These are phyloP conservation scores for Phenganax stokvisi DNA, from an alignment of 92 coral and sea anemone species.

Conservation along the genomic window DNA sequence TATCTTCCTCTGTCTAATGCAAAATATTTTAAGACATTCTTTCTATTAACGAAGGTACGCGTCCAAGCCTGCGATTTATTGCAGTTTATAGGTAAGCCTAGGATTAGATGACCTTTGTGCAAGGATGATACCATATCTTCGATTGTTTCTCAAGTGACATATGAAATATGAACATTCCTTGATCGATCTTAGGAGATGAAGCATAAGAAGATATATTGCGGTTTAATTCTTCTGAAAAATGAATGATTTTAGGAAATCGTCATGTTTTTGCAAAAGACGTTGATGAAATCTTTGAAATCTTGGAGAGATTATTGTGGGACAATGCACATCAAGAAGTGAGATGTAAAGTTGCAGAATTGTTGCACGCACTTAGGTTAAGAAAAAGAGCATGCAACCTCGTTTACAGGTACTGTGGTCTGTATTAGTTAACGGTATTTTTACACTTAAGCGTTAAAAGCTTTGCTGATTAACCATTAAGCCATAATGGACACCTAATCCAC, in stretches of 20 bases:
- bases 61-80: conserved; percentile 85
- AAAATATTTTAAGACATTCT: neutral
- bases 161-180: neutral
- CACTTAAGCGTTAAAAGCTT: too few species aligned
- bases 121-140: too few species aligned
- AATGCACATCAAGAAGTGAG: conserved; percentile 88
- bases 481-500: neutral
- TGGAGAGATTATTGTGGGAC: conserved; percentile 84
- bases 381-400: conserved; percentile 70
- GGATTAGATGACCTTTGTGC: neutral
- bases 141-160: neutral
- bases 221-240: neutral
- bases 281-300: conserved; percentile 69
- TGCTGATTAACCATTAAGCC: neutral
- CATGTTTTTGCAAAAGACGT: conserved; percentile 51
- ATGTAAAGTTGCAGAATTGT: conserved; percentile 68
- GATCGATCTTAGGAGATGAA: neutral
- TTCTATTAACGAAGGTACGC: conserved; percentile 53
- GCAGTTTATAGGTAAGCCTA: conserved; percentile 64
- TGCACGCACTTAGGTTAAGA: conserved; percentile 63
- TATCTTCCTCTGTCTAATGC: neutral
- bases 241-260: conserved; percentile 51
- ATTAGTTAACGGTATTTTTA: too few species aligned
- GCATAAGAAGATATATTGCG: neutral
- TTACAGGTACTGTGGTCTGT: conserved; percentile 52